These are phyloP conservation scores for Plebejus argus DNA, from an alignment of 2,888 invertebrate genomes.

Conservation along the genomic window DNA sequence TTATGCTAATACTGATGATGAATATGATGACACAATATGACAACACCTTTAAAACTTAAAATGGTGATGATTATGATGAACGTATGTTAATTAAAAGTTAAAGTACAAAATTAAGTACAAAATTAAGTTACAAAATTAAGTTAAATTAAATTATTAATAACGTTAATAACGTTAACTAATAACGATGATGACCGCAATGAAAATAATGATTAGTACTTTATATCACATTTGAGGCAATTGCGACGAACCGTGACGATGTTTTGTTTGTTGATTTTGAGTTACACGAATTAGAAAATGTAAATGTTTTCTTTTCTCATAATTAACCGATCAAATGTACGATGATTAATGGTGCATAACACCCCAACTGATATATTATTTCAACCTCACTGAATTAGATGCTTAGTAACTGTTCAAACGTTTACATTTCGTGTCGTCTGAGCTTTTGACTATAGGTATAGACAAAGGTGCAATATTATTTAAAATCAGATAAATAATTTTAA, in stretches of 20 bases:
- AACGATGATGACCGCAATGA: not conserved
- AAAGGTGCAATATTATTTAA: not conserved
- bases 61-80: not conserved
- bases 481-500: not conserved
- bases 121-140: too few species aligned
- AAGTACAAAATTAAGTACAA: too few species aligned
- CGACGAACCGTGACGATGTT: constrained; percentile 16
- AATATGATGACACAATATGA: not conserved
- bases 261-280: constrained; percentile 10
- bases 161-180: too few species aligned
- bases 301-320: constrained; percentile 30
- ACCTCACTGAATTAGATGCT: constrained; percentile 24
- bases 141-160: too few species aligned
- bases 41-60: not conserved
- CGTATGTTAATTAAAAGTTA: too few species aligned
- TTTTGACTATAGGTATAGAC: not conserved
- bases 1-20: not conserved
- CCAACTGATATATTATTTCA: constrained; percentile 30
- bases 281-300: constrained; percentile 8
- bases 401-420: constrained; percentile 27
- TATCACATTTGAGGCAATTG: not conserved
- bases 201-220: not conserved
- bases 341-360: constrained; percentile 30
- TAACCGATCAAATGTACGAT: constrained; percentile 27
- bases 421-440: not conserved